phyloP scores from a whole-genome alignment of 2,113 vertebrate genomes.

The Mormoops blainvillei region DNA sequence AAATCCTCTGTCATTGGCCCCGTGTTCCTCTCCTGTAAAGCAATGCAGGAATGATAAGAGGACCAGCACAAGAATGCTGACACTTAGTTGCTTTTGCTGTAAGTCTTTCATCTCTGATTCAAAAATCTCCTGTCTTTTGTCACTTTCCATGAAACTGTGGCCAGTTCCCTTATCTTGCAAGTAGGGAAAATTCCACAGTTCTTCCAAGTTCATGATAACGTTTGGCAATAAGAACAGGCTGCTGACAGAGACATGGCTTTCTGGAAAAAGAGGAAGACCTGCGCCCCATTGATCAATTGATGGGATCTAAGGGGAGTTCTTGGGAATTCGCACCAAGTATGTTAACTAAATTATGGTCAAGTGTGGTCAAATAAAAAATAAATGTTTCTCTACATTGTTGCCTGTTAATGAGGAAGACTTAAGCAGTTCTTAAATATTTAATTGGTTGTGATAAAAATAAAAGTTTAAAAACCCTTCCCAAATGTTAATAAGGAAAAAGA shows the following conservation, averaged over 20 bases:
- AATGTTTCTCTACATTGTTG: neutral
- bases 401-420: neutral
- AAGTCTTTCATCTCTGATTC: neutral
- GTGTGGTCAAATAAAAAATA: neutral
- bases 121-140: neutral
- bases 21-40: neutral
- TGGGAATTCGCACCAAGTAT: neutral
- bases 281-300: neutral
- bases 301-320: neutral
- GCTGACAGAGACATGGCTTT: neutral
- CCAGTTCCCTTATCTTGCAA: no score
- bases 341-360: no score
- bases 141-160: neutral
- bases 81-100: neutral
- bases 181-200: neutral
- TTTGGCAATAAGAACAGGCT: neutral
- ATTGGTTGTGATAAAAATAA: neutral
- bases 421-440: neutral
- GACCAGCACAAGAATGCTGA: neutral
- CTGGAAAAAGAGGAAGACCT: neutral
- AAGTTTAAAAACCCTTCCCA: neutral
- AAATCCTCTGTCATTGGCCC: neutral
- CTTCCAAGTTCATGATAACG: neutral
- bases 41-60: neutral
- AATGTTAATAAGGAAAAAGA: neutral